Conservation (phyloP, 2,888 invertebrate genomes). For the Monochamus alternatus region DNA sequence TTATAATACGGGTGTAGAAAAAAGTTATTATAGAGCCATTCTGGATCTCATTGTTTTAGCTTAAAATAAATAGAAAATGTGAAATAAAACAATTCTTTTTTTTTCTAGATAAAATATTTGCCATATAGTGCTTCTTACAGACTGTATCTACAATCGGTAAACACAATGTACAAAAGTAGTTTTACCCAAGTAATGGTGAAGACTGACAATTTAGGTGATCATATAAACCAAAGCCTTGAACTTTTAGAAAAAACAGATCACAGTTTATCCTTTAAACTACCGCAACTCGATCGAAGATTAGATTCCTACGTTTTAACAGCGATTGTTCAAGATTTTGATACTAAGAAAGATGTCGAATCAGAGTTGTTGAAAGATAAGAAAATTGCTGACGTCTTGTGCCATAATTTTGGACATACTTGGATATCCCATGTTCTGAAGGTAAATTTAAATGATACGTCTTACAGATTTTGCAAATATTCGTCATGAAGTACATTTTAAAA, state of each 20-base stretch:
- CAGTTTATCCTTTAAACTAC: slow-evolving; percentile 60
- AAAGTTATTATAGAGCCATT: no score
- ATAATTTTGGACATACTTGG: slow-evolving; percentile 65
- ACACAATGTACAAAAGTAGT: slow-evolving; percentile 59
- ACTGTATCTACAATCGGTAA: slow-evolving; percentile 62
- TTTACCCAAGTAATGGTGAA: slow-evolving; percentile 55
- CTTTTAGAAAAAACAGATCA: slow-evolving; percentile 57
- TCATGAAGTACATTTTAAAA: neutral
- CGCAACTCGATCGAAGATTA: slow-evolving; percentile 59
- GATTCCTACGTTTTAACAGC: slow-evolving; percentile 60
- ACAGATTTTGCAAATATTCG: neutral
- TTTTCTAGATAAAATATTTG: slow-evolving; percentile 63
- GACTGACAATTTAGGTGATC: slow-evolving; percentile 61
- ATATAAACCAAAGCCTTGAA: slow-evolving; percentile 63
- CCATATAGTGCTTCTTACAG: slow-evolving; percentile 63
- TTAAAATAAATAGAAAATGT: no score
- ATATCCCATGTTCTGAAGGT: slow-evolving; percentile 62
- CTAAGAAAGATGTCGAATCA: slow-evolving; percentile 48
- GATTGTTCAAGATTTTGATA: slow-evolving; percentile 64
- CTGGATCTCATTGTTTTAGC: no score
- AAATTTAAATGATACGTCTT: slow-evolving; percentile 10
- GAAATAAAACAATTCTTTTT: neutral
- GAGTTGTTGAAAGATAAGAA: slow-evolving; percentile 53
- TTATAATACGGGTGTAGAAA: no score
- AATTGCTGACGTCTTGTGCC: slow-evolving; percentile 62